Conservation (phyloP, 2,797 vertebrate species). For the Chloroceryle inda region DNA sequence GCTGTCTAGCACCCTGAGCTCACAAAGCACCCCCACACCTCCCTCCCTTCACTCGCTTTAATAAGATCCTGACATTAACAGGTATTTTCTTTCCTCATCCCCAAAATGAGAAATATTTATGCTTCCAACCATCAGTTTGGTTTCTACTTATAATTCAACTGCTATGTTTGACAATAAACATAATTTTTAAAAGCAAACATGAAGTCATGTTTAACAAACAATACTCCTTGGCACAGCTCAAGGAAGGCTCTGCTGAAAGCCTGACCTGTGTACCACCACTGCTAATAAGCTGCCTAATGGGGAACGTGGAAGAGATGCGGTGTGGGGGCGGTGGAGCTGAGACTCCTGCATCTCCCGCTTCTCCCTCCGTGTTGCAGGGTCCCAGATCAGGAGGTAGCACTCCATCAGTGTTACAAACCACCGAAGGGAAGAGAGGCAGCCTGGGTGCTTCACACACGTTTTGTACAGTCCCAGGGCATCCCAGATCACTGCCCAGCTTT, state of each 20-base stretch:
- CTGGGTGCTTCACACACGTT: background rate
- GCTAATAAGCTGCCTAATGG: background rate
- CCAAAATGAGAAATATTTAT: background rate
- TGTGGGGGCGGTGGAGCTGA: background rate
- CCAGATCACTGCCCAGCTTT: background rate
- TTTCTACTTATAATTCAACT: background rate
- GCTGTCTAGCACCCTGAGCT: background rate
- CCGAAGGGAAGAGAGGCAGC: background rate
- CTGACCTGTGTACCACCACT: background rate
- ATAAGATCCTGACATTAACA: background rate
- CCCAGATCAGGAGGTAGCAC: background rate
- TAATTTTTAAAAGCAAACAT: background rate
- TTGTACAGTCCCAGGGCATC: background rate
- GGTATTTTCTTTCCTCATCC: background rate
- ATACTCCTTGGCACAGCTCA: background rate
- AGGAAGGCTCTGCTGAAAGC: background rate
- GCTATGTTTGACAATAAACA: background rate
- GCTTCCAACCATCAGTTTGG: background rate
- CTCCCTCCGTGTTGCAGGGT: background rate
- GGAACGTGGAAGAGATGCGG: background rate
- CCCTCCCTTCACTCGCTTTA: background rate
- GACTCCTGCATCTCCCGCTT: too few relatives aligned
- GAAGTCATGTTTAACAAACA: background rate
- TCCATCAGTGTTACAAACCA: background rate
- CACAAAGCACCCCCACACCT: background rate